Conservation (phyloP, 2,888 invertebrate genomes). For the Papilio elwesi region DNA sequence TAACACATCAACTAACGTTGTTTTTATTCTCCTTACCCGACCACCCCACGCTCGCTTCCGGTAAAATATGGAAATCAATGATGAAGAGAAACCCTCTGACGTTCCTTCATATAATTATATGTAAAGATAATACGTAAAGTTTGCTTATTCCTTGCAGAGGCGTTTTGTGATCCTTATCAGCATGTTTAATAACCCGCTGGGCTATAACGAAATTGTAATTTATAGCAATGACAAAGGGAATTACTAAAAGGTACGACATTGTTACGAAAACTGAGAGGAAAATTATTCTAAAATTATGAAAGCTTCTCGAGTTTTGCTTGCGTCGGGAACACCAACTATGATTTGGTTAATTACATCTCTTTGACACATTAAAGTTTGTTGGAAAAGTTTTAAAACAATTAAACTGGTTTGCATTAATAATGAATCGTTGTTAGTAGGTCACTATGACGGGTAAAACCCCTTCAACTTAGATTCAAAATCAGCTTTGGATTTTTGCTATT, state of each 20-base stretch:
- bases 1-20: too few species aligned
- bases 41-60: too few species aligned
- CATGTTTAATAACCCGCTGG: background rate
- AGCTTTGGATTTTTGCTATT: too few species aligned
- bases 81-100: too few species aligned
- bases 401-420: background rate
- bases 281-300: slow-evolving; percentile 18
- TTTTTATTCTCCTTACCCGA: too few species aligned
- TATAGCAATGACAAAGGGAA: slow-evolving; percentile 4
- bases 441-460: too few species aligned
- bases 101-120: too few species aligned
- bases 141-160: background rate
- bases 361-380: background rate
- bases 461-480: too few species aligned
- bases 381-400: background rate
- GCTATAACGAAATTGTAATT: slow-evolving; percentile 16
- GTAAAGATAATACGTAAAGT: background rate
- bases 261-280: slow-evolving; percentile 4
- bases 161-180: slow-evolving; percentile 1
- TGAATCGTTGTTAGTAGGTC: background rate
- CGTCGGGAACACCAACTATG: background rate
- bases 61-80: too few species aligned
- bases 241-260: slow-evolving; percentile 5
- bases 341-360: slow-evolving; percentile 3
- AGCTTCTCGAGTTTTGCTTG: background rate